A percentile compares a stretch with the other conserved stretches of the same genome.
These are phyloP conservation scores for Eupleurogrammus muticus DNA, from an alignment of 2,797 vertebrate genomes.

Conservation along the genomic window DNA sequence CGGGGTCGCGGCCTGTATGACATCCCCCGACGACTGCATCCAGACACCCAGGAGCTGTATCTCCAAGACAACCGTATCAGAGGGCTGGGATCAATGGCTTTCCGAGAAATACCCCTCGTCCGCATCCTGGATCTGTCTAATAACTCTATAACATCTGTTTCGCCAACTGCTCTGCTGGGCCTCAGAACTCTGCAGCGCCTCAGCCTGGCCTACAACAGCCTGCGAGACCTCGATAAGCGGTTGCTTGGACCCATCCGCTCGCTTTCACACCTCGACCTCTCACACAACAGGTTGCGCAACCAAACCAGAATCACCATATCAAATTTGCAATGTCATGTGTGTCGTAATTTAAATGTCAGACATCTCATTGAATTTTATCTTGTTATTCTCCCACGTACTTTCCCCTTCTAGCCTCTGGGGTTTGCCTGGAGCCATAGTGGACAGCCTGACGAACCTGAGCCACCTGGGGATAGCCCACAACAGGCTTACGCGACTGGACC, in stretches of 20 bases:
- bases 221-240: constrained; percentile 90
- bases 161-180: constrained; percentile 87
- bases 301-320: background rate
- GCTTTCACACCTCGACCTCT: constrained; percentile 92
- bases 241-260: constrained; percentile 88
- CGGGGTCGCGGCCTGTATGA: constrained; percentile 89
- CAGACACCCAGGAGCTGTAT: constrained; percentile 89
- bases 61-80: constrained; percentile 93
- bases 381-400: constrained; percentile 13
- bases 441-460: constrained; percentile 90
- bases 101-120: constrained; percentile 87
- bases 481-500: constrained; percentile 89
- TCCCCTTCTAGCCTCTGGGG: constrained; percentile 78
- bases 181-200: constrained; percentile 88
- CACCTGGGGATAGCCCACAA: constrained; percentile 90
- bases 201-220: constrained; percentile 90
- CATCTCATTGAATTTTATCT: constrained; percentile 1
- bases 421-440: constrained; percentile 87
- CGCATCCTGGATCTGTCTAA: constrained; percentile 92
- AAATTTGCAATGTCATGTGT: background rate
- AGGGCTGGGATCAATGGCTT: constrained; percentile 88
- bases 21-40: constrained; percentile 87
- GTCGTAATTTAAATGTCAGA: background rate
- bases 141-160: constrained; percentile 91
- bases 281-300: constrained; percentile 86